These are phyloP conservation scores for Lithobates pipiens DNA, from an alignment of 2,797 vertebrate species.

Conservation along the genomic window DNA sequence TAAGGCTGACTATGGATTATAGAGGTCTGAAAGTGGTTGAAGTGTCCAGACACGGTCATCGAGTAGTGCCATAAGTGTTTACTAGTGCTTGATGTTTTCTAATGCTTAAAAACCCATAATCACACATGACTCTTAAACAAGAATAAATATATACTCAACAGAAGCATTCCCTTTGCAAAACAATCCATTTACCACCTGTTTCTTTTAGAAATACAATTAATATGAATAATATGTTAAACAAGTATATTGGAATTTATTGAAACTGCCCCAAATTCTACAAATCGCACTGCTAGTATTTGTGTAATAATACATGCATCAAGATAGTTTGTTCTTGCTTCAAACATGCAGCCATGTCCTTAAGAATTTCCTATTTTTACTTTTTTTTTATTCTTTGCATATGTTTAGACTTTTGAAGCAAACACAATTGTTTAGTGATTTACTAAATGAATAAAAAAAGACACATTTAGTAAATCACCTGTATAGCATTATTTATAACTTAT, in stretches of 20 bases:
- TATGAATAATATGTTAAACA: neutral
- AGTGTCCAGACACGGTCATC: neutral
- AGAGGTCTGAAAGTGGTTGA: neutral
- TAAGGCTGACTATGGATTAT: neutral
- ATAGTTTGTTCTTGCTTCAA: neutral
- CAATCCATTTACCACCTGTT: conserved; percentile 11
- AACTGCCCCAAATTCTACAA: neutral
- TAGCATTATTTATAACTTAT: neutral
- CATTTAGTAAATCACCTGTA: neutral
- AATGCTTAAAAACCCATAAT: conserved; percentile 32
- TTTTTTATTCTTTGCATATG: neutral
- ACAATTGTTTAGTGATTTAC: neutral
- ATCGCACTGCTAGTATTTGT: neutral
- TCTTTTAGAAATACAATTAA: neutral
- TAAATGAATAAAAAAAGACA: neutral
- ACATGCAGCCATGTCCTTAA: neutral
- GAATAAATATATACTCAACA: neutral
- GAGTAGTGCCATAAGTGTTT: neutral
- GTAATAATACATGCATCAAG: neutral
- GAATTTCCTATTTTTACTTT: neutral
- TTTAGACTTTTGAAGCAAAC: neutral
- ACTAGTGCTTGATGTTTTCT: conserved; percentile 1
- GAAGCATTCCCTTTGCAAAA: conserved; percentile 50
- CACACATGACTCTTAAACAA: neutral
- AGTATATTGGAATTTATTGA: neutral